Evolutionary conservation across 2,888 invertebrate genomes (phyloP), one percentile per base, ranked within the genome.

Genomic region (Lypha dubia): DNA sequence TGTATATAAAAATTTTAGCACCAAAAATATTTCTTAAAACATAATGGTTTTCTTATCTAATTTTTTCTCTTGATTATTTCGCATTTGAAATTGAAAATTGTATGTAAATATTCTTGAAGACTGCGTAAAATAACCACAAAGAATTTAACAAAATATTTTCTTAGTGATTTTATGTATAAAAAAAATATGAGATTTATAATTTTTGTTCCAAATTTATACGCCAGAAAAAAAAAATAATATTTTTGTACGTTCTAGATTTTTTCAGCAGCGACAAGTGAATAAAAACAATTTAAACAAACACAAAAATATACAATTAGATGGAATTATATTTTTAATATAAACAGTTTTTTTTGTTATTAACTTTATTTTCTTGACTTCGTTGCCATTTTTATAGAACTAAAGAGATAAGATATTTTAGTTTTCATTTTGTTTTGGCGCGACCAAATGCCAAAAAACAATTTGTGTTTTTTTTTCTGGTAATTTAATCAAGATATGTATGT

Each of bases 161-260:
- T 20, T 3, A 20, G 1, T 35, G 35, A 17, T 24, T 56, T n/a
- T 17, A 20, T 28, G 15, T 11, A 44, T 7, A 51, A 51, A n/a
- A n/a, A n/a, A n/a, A n/a, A n/a, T n/a, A 35, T 3, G 11, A 20
- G 28, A 62, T 79, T 79, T 79, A 79, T 79, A 63, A 53, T 4
- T 17, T n/a, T 62, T 32, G 20, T 32, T 41, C 28, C 17, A 62
- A 24, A 62, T 32, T 28, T 20, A 13, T n/a, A 35, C 17, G 41
- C 8, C n/a, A n/a, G n/a, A n/a, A n/a, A n/a, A n/a, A 56, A 35
- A 65, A 44, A 44, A 28, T 15, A 11, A 41, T 24, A 8, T 32
- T 7, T 6, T 35, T 6, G 35, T 15, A 15, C 20, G 17, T 38
- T 53, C 28, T 17, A 62, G 6, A 62, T 62, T 44, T 67, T n/a